Conservation (phyloP, 1,140 invertebrate genomes). For the Drosophila truncata region DNA sequence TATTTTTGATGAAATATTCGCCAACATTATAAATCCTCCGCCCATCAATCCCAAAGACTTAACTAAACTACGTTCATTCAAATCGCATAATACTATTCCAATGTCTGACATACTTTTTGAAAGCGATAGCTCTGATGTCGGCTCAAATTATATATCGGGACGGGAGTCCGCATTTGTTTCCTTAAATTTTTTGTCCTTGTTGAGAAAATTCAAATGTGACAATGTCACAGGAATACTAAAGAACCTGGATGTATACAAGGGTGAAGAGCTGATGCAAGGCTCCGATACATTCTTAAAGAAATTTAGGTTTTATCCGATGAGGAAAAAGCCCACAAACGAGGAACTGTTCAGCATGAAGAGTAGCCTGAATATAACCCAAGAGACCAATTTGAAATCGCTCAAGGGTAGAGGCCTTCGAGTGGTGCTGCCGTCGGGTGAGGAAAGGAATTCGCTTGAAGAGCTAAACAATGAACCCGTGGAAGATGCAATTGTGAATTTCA, state of each 20-base stretch:
- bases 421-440: neutral
- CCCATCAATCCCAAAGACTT: conserved; percentile 2
- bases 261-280: neutral
- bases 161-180: conserved; percentile 5
- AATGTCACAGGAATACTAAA: conserved; percentile 34
- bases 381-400: neutral
- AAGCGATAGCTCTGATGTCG: too few relatives aligned
- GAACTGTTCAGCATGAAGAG: conserved; percentile 35
- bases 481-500: too few relatives aligned
- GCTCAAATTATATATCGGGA: too few relatives aligned
- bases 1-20: conserved; percentile 59
- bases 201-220: conserved; percentile 41
- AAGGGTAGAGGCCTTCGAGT: conserved; percentile 30
- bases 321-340: neutral
- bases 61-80: neutral
- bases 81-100: conserved; percentile 6
- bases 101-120: too few relatives aligned
- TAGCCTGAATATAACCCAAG: conserved; percentile 7
- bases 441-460: neutral
- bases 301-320: neutral
- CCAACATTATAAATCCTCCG: conserved; percentile 6
- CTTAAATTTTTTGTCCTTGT: conserved; percentile 26
- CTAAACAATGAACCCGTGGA: too few relatives aligned
- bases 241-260: neutral
- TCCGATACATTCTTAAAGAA: neutral